Evolutionary conservation across 1,140 invertebrate genomes (phyloP).

Genomic region (Zaprionus kolodkinae): DNA sequence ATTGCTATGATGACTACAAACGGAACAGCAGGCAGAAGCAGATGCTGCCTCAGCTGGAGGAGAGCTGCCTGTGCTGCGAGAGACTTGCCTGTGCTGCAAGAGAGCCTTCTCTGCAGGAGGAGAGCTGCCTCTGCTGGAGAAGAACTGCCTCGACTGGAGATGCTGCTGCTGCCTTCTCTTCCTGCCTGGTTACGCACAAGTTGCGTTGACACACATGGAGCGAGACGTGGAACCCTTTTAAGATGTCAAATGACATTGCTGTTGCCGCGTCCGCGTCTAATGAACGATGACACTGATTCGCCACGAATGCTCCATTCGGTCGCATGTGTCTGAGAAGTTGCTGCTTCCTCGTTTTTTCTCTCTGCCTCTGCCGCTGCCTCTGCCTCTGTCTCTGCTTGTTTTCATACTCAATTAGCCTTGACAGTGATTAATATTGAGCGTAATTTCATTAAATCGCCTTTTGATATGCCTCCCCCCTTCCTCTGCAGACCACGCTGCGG

Average conservation of each 20-base stretch:
- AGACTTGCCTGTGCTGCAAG: background rate
- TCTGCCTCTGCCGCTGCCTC: too few species aligned
- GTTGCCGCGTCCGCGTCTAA: slow-evolving; percentile 55
- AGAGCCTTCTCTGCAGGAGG: too few species aligned
- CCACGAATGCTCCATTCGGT: background rate
- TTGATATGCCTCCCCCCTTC: slow-evolving; percentile 55
- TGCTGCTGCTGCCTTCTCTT: background rate
- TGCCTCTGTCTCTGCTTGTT: slow-evolving; percentile 41
- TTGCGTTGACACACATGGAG: slow-evolving; percentile 22
- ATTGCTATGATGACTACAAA: slow-evolving; percentile 6
- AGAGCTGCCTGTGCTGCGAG: too few species aligned
- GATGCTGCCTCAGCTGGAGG: slow-evolving; percentile 7
- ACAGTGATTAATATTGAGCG: slow-evolving; percentile 80
- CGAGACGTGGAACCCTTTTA: slow-evolving; percentile 66
- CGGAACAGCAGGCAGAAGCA: background rate
- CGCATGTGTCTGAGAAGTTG: slow-evolving; percentile 15
- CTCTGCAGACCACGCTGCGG: slow-evolving; percentile 10
- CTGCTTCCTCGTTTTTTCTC: background rate
- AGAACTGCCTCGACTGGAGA: too few species aligned
- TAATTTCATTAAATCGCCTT: slow-evolving; percentile 81
- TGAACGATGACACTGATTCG: slow-evolving; percentile 72
- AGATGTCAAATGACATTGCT: slow-evolving; percentile 71
- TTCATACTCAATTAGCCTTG: slow-evolving; percentile 80
- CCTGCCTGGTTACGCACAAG: slow-evolving; percentile 27
- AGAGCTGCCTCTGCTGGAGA: background rate